Percentiles rank a stretch among this genome's conserved stretches.
phyloP scores from a whole-genome alignment of 1,140 invertebrate genomes.

The Bicyclus anynana region DNA sequence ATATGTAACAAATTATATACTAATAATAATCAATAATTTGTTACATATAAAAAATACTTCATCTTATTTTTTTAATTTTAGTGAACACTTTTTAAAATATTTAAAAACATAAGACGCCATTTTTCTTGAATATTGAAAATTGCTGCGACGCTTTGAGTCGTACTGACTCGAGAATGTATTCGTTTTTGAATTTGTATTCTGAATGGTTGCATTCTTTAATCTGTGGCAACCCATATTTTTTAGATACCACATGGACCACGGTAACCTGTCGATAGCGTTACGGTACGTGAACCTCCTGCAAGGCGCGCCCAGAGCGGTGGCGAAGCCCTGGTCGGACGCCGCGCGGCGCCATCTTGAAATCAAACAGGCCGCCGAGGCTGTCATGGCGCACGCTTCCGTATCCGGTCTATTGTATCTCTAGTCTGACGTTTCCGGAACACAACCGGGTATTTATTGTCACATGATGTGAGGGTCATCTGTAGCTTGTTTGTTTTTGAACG shows the following conservation, averaged over 20 bases:
- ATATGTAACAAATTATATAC: too few relatives aligned
- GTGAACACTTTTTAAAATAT: too few relatives aligned
- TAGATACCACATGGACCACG: slow-evolving; percentile 91
- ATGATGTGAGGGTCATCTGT: neutral
- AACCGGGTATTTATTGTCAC: neutral
- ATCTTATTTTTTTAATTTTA: too few relatives aligned
- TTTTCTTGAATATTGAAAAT: too few relatives aligned
- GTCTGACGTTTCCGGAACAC: slow-evolving; percentile 6
- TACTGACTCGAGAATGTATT: too few relatives aligned
- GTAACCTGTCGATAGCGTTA: slow-evolving; percentile 89
- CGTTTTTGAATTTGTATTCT: too few relatives aligned
- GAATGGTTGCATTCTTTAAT: too few relatives aligned
- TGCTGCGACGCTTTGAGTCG: too few relatives aligned
- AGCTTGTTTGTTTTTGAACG: neutral
- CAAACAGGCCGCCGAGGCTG: slow-evolving; percentile 90
- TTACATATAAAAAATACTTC: too few relatives aligned
- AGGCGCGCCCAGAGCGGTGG: slow-evolving; percentile 89
- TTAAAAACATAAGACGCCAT: too few relatives aligned
- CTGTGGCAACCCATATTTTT: too few relatives aligned
- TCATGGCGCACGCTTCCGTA: slow-evolving; percentile 91
- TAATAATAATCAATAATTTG: too few relatives aligned
- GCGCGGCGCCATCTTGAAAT: slow-evolving; percentile 90
- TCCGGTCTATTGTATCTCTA: slow-evolving; percentile 84
- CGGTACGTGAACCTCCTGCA: slow-evolving; percentile 93
- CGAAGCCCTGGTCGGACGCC: slow-evolving; percentile 92